These are phyloP conservation scores for Gastrophryne carolinensis DNA, from an alignment of 2,797 vertebrate genomes.

Conservation along the genomic window DNA sequence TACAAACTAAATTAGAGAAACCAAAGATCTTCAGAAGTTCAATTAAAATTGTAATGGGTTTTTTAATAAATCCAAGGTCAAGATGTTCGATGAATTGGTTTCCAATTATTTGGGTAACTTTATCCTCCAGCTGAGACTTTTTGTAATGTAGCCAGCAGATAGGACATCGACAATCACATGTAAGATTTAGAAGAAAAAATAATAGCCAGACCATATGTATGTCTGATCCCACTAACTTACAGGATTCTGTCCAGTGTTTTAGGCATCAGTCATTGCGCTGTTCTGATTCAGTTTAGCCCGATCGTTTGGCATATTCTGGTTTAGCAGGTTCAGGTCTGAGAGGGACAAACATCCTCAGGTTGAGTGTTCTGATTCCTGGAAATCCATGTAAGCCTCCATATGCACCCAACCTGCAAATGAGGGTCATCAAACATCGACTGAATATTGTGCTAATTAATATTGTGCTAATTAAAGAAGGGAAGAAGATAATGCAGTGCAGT, in stretches of 20 bases:
- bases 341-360: no score
- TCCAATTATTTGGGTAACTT: conserved; percentile 51
- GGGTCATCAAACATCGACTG: no score
- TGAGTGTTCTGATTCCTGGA: no score
- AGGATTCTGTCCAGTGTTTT: neutral
- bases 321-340: no score
- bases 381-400: no score
- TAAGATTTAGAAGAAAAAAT: neutral
- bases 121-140: conserved; percentile 45
- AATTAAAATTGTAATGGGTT: conserved; percentile 50
- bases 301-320: no score
- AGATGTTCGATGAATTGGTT: conserved; percentile 46
- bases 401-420: no score
- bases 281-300: no score
- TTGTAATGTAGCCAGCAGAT: neutral
- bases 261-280: no score
- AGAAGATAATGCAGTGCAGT: no score
- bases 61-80: conserved; percentile 49
- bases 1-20: conserved; percentile 30
- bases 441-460: no score
- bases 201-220: neutral
- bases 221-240: neutral
- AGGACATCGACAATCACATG: conserved; percentile 20
- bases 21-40: conserved; percentile 36
- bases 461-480: no score